Evolutionary conservation across 1,140 invertebrate species (phyloP).

Genomic region (Scylla paramamosain): DNA sequence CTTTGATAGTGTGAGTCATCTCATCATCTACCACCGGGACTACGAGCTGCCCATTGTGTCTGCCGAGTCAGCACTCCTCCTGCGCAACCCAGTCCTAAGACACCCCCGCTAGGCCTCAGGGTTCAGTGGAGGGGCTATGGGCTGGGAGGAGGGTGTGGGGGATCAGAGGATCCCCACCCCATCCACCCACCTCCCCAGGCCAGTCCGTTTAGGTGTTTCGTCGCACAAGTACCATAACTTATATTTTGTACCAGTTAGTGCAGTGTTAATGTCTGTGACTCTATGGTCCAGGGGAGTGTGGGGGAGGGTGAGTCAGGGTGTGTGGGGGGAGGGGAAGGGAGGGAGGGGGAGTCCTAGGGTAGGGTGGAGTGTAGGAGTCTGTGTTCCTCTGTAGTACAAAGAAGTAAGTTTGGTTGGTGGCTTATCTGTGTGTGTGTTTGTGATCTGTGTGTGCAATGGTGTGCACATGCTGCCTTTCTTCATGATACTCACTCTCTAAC

Average conservation of each 20-base stretch:
- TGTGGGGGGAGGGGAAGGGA: background rate
- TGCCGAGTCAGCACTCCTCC: slow-evolving; percentile 92
- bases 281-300: slow-evolving; percentile 30
- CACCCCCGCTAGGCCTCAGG: slow-evolving; percentile 45
- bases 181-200: background rate
- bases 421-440: background rate
- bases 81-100: slow-evolving; percentile 86
- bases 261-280: slow-evolving; percentile 50
- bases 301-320: background rate
- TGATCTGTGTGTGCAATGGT: background rate
- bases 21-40: slow-evolving; percentile 96
- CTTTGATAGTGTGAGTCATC: slow-evolving; percentile 97
- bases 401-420: background rate
- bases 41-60: slow-evolving; percentile 97
- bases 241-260: slow-evolving; percentile 58
- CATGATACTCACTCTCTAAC: background rate
- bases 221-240: slow-evolving; percentile 59
- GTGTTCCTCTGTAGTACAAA: slow-evolving; percentile 40
- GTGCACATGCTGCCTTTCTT: background rate
- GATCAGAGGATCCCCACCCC: background rate
- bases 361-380: background rate
- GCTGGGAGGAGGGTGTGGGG: background rate
- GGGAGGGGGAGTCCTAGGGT: background rate
- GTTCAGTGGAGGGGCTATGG: background rate
- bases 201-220: slow-evolving; percentile 11